Evolutionary conservation across 1,140 invertebrate genomes (phyloP).

Genomic region (Drosophila guanche): DNA sequence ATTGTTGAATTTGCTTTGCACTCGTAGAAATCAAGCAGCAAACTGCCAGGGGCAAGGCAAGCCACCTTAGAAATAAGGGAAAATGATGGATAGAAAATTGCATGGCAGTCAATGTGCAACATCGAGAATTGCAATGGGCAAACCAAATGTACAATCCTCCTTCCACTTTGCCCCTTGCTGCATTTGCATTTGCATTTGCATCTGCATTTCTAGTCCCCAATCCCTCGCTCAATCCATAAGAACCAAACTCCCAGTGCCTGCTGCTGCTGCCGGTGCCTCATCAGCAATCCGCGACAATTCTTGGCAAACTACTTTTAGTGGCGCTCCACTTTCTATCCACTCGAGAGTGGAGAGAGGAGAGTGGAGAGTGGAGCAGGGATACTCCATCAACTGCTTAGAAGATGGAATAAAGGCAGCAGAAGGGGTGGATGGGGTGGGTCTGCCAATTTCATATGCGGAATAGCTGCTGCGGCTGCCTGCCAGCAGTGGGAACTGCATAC

Average conservation of each 20-base stretch:
- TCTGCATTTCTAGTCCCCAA: constrained; percentile 1
- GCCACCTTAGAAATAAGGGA: constrained; percentile 35
- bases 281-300: constrained; percentile 76
- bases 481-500: constrained; percentile 64
- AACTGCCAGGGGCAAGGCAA: neutral
- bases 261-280: constrained; percentile 34
- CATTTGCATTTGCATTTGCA: constrained; percentile 3
- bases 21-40: constrained; percentile 2
- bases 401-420: neutral
- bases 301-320: constrained; percentile 67
- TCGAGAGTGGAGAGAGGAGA: constrained; percentile 2
- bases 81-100: constrained; percentile 52
- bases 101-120: constrained; percentile 42
- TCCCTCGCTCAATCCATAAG: constrained; percentile 12
- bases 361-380: neutral
- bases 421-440: neutral
- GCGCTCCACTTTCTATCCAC: constrained; percentile 52
- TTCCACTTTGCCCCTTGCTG: neutral
- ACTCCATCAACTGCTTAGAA: constrained; percentile 9
- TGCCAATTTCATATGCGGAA: constrained; percentile 45
- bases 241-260: neutral
- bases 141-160: constrained; percentile 50
- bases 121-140: constrained; percentile 75
- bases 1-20: constrained; percentile 37
- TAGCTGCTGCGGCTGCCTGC: constrained; percentile 5